Conservation (phyloP, 1,140 invertebrate species). For the Drosophila busckii region DNA sequence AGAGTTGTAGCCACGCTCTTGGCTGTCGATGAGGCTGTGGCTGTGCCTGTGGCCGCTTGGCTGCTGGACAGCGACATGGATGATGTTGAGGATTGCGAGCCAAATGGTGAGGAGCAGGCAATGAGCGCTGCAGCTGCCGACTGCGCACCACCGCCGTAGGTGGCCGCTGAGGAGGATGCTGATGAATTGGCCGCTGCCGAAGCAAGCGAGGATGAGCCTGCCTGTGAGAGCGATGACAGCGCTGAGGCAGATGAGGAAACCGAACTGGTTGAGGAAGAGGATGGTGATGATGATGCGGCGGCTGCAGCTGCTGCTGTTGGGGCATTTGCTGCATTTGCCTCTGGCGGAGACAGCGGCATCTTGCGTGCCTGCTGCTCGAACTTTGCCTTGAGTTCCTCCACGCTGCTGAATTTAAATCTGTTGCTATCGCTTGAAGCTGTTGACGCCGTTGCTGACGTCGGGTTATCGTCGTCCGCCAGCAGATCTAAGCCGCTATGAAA, state of each 20-base stretch:
- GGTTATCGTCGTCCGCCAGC: conserved; percentile 81
- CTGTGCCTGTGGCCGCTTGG: conserved; percentile 3
- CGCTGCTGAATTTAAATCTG: conserved; percentile 68
- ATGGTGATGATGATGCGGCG: conserved; percentile 59
- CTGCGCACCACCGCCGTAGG: conserved; percentile 58
- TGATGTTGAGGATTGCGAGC: conserved; percentile 60
- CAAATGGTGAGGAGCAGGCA: conserved; percentile 50
- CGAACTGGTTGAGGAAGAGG: conserved; percentile 66
- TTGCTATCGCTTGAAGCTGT: conserved; percentile 16
- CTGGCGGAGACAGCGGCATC: conserved; percentile 64
- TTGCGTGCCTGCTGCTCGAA: conserved; percentile 57
- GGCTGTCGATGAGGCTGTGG: conserved; percentile 5
- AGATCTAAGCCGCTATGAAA: conserved; percentile 90
- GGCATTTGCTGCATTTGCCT: conserved; percentile 25
- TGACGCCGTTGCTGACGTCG: conserved; percentile 2
- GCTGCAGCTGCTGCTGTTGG: conserved; percentile 21
- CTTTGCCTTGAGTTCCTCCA: conserved; percentile 73
- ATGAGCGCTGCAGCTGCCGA: conserved; percentile 59
- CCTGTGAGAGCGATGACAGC: conserved; percentile 60
- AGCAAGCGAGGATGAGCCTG: conserved; percentile 42
- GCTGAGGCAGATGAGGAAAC: conserved; percentile 63
- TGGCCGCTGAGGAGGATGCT: conserved; percentile 53
- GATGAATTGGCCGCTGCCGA: conserved; percentile 49
- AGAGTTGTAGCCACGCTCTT: neutral
- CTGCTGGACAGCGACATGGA: conserved; percentile 47